Evolutionary conservation across 2,797 vertebrate genomes (phyloP).

Genomic region (Pogoniulus pusillus): DNA sequence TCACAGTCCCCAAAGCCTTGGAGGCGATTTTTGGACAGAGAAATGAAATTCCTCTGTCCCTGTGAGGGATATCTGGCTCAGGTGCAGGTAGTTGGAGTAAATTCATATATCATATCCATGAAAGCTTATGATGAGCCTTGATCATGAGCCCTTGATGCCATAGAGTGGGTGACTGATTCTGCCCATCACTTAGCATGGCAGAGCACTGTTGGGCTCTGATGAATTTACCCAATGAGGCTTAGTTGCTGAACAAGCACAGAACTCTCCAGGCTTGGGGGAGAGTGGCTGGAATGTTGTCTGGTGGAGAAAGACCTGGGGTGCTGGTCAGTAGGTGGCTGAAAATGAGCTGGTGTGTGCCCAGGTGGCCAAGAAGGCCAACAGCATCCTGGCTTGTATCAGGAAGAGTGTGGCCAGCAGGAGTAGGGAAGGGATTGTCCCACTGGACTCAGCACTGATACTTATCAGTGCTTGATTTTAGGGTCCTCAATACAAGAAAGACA

Average conservation of each 20-base stretch:
- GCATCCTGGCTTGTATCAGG: too few relatives aligned
- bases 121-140: background rate
- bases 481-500: too few relatives aligned
- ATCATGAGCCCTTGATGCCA: background rate
- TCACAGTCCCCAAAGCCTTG: background rate
- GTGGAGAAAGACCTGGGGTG: too few relatives aligned
- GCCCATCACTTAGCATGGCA: background rate
- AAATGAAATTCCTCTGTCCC: background rate
- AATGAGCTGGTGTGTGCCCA: too few relatives aligned
- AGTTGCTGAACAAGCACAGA: background rate
- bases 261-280: too few relatives aligned
- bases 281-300: too few relatives aligned
- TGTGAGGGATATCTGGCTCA: background rate
- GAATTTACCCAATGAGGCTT: background rate
- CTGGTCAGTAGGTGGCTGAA: too few relatives aligned
- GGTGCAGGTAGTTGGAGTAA: background rate
- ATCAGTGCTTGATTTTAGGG: too few relatives aligned
- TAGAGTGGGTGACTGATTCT: background rate
- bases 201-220: background rate
- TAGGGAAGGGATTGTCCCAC: too few relatives aligned
- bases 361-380: too few relatives aligned
- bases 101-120: background rate
- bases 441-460: too few relatives aligned
- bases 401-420: too few relatives aligned
- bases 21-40: background rate